phyloP scores from a whole-genome alignment of 2,888 invertebrate genomes.

The Marronus borbonicus region DNA sequence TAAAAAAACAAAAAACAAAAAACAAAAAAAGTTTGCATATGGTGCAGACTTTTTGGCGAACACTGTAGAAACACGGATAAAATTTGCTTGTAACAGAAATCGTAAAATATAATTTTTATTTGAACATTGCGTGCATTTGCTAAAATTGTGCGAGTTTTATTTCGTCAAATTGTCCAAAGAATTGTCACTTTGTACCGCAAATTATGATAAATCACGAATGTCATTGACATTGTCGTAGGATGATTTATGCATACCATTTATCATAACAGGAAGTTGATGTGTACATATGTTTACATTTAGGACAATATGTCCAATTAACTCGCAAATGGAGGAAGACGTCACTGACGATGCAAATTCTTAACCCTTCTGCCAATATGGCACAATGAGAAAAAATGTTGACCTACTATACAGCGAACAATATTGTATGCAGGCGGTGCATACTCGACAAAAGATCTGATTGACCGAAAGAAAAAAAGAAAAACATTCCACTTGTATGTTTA shows the following conservation, averaged over 20 bases:
- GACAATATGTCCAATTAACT: constrained; percentile 31
- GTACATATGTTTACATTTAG: constrained; percentile 6
- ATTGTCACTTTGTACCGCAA: background rate
- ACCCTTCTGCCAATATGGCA: constrained; percentile 11
- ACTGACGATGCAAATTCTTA: constrained; percentile 26
- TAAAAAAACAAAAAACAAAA: no score
- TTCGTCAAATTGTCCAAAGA: background rate
- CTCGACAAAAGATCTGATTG: constrained; percentile 31
- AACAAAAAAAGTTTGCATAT: no score
- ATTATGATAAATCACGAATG: background rate
- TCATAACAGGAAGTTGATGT: constrained; percentile 14
- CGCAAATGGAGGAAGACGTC: constrained; percentile 10
- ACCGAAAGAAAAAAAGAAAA: constrained; percentile 25
- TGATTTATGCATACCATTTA: background rate
- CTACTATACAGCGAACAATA: constrained; percentile 22
- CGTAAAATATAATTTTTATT: no score
- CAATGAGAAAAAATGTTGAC: constrained; percentile 33
- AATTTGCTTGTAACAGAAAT: no score
- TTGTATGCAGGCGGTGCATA: constrained; percentile 33
- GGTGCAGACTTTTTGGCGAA: no score
- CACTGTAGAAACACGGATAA: no score
- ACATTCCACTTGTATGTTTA: constrained; percentile 40
- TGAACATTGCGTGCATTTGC: no score
- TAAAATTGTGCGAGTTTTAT: no score
- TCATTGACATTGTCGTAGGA: constrained; percentile 2